Conservation (phyloP, 2,888 invertebrate genomes). For the Ephialtes manifestator region DNA sequence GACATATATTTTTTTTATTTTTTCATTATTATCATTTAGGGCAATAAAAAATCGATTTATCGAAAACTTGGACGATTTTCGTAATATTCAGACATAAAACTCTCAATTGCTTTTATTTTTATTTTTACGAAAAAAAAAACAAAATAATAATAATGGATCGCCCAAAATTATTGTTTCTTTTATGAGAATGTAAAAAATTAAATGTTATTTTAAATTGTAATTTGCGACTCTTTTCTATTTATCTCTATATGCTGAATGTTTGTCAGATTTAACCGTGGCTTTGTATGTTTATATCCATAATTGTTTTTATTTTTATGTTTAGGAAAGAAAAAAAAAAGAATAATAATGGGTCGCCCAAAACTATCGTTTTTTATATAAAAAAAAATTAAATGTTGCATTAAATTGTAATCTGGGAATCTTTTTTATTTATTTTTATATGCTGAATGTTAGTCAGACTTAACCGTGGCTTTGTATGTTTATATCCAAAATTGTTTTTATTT, state of each 20-base stretch:
- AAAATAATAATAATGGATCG: too few species aligned
- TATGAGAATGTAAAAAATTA: background rate
- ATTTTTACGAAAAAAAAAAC: too few species aligned
- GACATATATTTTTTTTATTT: background rate
- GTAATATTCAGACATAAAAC: too few species aligned
- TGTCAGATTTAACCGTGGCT: slow-evolving; percentile 15
- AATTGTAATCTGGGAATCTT: background rate
- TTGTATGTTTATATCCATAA: slow-evolving; percentile 31
- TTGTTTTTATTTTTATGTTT: too few species aligned
- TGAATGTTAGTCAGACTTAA: slow-evolving; percentile 37
- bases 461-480: slow-evolving; percentile 12
- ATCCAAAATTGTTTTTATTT: too few species aligned
- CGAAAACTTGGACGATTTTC: too few species aligned
- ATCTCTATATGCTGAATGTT: slow-evolving; percentile 37
- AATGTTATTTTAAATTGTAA: background rate
- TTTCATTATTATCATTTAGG: background rate
- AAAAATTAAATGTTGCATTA: background rate
- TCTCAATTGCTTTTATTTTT: too few species aligned
- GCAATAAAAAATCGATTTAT: too few species aligned
- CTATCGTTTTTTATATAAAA: too few species aligned
- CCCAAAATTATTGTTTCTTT: too few species aligned
- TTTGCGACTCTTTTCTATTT: background rate
- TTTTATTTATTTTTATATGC: slow-evolving; percentile 8
- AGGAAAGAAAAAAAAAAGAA: too few species aligned
- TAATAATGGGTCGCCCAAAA: too few species aligned